Evolutionary conservation across 2,888 invertebrate species (phyloP), one percentile per base, ranked within the genome.

Genomic region (Lepetodrilus schrolli): DNA sequence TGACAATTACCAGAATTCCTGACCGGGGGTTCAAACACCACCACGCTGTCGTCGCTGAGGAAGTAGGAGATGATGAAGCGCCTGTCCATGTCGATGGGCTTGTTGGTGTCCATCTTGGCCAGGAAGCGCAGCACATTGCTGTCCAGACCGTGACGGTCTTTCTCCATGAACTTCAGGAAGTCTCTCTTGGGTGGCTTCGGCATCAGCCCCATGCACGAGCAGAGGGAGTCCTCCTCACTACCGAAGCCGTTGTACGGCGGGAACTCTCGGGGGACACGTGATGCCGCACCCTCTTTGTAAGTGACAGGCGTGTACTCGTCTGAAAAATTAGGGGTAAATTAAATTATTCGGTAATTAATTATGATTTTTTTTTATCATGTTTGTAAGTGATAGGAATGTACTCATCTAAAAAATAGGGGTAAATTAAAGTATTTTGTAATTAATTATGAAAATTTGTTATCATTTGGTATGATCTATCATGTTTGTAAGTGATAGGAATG

Each of bases 181-280:
- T 96, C 95, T 7, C 93, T 92, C 82, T 94, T 93, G 0, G 95
- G 95, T 1, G 95, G 92, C 88, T 95, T 95, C 0, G 95, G 95
- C 82, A 95, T 93, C 0, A 97, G 93, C 0, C 94, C 94, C 66
- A 94, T 93, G 87, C 96, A 96, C 87, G 96, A 96, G 81, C 94
- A 94, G 7, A 96, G 95, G 0, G 96, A 96, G 88, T 97, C 97
- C 77, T 96, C 96, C 87, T 95, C 95, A 0, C 94, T 93, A 0
- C 97, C 97, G 91, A 94, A 96, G 2, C 97, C 97, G 87, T 96
- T 97, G 93, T 95, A 97, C 0, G 96, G 96, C 0, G 97, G 96
- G 51, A 95, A 82, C 87, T 86, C 78, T 1, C 79, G 76, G 7
- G 76, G 30, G 0, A 77, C 30, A 0, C 69, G 50, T 13, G 43